Evolutionary conservation across 2,888 invertebrate species (phyloP).

Genomic region (Hoplodrina blanda): DNA sequence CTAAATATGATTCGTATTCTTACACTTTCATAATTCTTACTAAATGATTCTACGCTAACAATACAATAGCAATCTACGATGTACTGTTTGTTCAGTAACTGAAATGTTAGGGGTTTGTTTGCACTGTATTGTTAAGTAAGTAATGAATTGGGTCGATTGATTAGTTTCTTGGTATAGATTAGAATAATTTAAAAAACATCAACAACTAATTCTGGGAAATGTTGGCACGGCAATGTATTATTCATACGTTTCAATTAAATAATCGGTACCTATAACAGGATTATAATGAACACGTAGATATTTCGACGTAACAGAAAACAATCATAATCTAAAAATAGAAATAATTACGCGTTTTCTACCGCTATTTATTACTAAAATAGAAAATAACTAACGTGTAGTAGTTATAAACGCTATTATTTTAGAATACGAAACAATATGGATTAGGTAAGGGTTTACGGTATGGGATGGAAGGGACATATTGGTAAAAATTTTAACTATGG

Average conservation of each 20-base stretch:
- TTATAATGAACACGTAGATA: background rate
- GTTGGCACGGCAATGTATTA: background rate
- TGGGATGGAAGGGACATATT: no score
- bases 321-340: background rate
- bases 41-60: conserved; percentile 39
- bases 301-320: background rate
- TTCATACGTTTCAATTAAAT: background rate
- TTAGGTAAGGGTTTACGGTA: no score
- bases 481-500: no score
- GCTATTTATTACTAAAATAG: background rate
- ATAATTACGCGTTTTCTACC: background rate
- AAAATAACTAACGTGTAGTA: background rate
- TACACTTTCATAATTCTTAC: conserved; percentile 26
- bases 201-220: background rate
- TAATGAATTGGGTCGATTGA: conserved; percentile 12
- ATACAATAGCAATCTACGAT: conserved; percentile 50
- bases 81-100: conserved; percentile 30
- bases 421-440: no score
- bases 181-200: conserved; percentile 11
- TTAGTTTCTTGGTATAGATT: conserved; percentile 8
- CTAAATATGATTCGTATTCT: conserved; percentile 11
- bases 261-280: background rate
- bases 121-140: conserved; percentile 12
- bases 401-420: no score
- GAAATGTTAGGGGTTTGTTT: conserved; percentile 14